Base-by-base conservation (phyloP, 1,140 invertebrate species). In the Hestina assimilis region DNA sequence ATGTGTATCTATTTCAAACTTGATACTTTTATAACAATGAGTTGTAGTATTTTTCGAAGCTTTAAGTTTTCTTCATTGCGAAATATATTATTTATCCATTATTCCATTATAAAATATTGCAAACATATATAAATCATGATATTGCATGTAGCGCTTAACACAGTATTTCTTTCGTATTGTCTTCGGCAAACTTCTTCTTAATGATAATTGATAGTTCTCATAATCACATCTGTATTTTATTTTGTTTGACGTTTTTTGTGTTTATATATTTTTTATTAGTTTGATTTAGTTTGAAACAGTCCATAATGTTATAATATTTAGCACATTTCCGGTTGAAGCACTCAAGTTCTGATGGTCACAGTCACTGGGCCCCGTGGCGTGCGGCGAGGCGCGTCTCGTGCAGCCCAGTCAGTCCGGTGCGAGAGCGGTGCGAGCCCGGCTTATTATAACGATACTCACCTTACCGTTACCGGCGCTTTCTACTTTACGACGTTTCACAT, bases 401-500 rank as follows among this genome's bases (percentile, higher is more conserved):
- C 89, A 85, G 87, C 88, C 83, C 90, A 85, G 69, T 88, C 75
- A 85, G 84, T 87, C 85, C 81, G 83, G 86, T 57, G 79, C 83
- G 62, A 77, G 72, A 57, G 80, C 73, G 83, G 84, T 77, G 86
- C 88, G 79, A 83, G 83, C 71, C 62, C 77, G 74, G 54, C 65
- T 85, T 79, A 81, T 74, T 65, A 78, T 71, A 72, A 90, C 87
- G 84, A 91, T 93, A 93, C 92, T 92, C 91, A 95, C 94, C 93
- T 95, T 95, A 74, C 80, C 75, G 83, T 92, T 92, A 75, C 91
- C 89, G 79, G 85, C 90, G 75, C 84, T 89, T 80, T 96, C 94
- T 79, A 95, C 72, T 92, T 95, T 96, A 90, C 94, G 92, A 87
- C 95, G 91, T 90, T 96, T 96, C 65, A 92, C 90, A 86, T 95